phyloP scores from a whole-genome alignment of 2,888 invertebrate genomes.

The Pantelozetes paolii region DNA sequence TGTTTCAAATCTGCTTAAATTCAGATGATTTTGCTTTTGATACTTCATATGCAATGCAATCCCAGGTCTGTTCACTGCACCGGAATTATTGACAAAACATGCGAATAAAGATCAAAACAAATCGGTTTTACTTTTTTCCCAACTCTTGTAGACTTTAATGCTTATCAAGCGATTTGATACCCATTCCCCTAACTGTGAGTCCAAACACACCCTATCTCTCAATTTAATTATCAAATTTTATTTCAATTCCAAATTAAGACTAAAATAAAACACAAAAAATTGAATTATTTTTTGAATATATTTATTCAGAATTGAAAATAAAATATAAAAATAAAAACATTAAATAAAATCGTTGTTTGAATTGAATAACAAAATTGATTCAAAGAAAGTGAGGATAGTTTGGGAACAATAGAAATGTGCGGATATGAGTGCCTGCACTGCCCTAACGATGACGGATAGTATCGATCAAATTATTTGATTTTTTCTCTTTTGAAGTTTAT shows the following conservation, averaged over 20 bases:
- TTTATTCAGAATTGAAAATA: background rate
- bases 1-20: constrained; percentile 4
- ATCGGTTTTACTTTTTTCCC: constrained; percentile 1
- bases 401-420: constrained; percentile 23
- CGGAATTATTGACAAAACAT: constrained; percentile 32
- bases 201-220: background rate
- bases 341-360: background rate
- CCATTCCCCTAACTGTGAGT: background rate
- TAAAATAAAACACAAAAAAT: too few relatives aligned
- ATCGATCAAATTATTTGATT: constrained; percentile 34
- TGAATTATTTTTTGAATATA: too few relatives aligned
- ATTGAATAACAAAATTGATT: background rate
- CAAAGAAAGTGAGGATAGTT: background rate
- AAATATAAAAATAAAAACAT: background rate
- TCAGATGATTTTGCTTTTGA: background rate
- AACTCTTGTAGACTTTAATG: background rate
- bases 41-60: background rate
- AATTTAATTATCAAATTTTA: background rate
- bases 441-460: constrained; percentile 26
- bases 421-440: background rate
- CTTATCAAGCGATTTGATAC: background rate
- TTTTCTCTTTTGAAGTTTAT: constrained; percentile 29
- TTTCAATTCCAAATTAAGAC: background rate
- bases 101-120: constrained; percentile 32
- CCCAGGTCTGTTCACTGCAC: background rate